Percentiles rank a stretch among this genome's conserved stretches.
Conservation (phyloP, 2,113 vertebrate species). For the Thryonomys swinderianus region DNA sequence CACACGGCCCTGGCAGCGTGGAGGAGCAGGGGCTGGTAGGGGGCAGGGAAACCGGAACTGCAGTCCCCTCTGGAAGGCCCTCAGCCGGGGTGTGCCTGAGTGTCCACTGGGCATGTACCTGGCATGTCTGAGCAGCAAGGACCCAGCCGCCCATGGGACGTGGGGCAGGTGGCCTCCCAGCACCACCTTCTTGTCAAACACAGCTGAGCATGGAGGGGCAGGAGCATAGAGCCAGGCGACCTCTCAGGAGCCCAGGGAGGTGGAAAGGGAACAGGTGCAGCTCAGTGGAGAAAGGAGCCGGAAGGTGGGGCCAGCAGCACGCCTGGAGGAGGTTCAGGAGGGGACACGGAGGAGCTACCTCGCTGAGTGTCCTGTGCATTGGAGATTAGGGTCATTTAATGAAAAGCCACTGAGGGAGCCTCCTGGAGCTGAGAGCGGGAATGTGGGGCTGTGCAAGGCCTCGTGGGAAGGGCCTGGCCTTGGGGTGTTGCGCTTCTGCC, state of each 20-base stretch:
- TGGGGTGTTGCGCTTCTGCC: not conserved
- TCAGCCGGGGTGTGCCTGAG: not conserved
- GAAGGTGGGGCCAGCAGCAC: not conserved
- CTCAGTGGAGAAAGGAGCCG: not conserved
- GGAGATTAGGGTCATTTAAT: not conserved
- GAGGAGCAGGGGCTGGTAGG: not conserved
- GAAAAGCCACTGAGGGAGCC: not conserved
- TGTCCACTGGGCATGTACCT: fast-evolving
- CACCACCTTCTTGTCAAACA: conserved; percentile 55
- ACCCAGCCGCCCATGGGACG: fast-evolving
- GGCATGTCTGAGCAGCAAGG: fast-evolving
- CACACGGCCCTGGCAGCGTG: fast-evolving
- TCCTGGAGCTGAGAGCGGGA: not conserved
- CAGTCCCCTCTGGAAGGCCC: not conserved
- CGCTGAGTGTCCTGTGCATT: too few species aligned
- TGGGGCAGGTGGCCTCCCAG: not conserved
- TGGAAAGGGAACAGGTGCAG: fast-evolving
- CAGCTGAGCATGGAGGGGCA: not conserved
- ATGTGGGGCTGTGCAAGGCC: fast-evolving
- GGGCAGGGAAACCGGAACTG: not conserved
- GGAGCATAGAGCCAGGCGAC: not conserved
- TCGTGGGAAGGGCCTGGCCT: not conserved
- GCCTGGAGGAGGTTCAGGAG: not conserved
- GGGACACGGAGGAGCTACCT: not conserved
- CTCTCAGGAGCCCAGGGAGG: not conserved